Conservation (phyloP, 1,140 invertebrate species). For the Lepidostoma basale region DNA sequence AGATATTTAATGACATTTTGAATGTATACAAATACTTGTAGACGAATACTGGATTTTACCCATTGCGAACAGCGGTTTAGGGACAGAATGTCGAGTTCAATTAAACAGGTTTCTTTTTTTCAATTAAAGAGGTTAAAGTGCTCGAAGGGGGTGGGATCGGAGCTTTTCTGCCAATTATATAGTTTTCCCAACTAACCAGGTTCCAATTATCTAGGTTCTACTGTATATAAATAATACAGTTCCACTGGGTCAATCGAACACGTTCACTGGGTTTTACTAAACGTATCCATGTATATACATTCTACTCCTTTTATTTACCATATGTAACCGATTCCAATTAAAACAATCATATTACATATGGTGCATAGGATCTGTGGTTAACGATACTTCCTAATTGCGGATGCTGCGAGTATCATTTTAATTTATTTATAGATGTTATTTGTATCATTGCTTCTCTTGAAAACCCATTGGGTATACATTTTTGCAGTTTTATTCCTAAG, state of each 20-base stretch:
- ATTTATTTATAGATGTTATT: background rate
- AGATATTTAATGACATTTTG: too few relatives aligned
- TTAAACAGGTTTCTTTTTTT: too few relatives aligned
- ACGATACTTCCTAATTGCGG: constrained; percentile 21
- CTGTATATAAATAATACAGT: background rate
- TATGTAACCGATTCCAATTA: constrained; percentile 22
- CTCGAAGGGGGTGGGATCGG: too few relatives aligned
- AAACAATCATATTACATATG: constrained; percentile 18
- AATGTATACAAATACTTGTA: too few relatives aligned
- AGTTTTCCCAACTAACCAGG: background rate
- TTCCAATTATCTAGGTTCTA: background rate
- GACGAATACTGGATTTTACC: too few relatives aligned
- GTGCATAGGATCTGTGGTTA: background rate
- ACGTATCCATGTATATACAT: too few relatives aligned
- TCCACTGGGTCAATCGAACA: background rate
- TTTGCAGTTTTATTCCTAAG: background rate
- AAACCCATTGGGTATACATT: background rate
- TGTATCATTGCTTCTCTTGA: background rate
- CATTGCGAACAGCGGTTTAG: too few relatives aligned
- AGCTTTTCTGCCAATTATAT: too few relatives aligned
- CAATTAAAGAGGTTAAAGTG: too few relatives aligned
- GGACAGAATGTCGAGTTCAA: too few relatives aligned
- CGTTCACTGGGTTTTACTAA: background rate
- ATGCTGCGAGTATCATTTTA: constrained; percentile 1
- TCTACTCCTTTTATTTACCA: background rate